These are phyloP conservation scores for Helicoverpa zea DNA, from an alignment of 1,140 invertebrate genomes.

Conservation along the genomic window DNA sequence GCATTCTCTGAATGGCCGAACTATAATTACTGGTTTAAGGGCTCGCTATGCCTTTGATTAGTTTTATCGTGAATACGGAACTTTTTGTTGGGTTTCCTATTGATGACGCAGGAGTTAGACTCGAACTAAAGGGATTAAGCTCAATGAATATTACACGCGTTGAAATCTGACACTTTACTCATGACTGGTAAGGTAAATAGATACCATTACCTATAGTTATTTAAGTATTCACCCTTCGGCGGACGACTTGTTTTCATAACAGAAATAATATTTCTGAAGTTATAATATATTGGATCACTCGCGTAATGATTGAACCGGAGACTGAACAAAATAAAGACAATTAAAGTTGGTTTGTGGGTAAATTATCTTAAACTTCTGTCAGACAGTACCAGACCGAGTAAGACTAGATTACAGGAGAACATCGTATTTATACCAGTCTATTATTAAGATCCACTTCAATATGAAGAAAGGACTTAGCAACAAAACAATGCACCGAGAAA, in stretches of 20 bases:
- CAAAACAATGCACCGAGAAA: neutral
- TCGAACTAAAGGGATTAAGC: no score
- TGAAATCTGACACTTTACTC: neutral
- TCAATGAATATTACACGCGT: no score
- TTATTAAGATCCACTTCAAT: slow-evolving; percentile 22
- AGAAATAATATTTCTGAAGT: no score
- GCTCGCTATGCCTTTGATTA: slow-evolving; percentile 11
- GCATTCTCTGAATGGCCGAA: no score
- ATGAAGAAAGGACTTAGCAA: slow-evolving; percentile 11
- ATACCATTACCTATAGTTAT: no score
- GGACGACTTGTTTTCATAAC: no score
- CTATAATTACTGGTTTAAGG: slow-evolving; percentile 44
- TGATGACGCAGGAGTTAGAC: no score
- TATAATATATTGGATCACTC: neutral
- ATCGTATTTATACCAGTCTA: slow-evolving; percentile 27
- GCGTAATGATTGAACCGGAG: neutral
- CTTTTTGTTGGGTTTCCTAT: neutral
- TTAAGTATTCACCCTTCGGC: no score
- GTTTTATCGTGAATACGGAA: neutral
- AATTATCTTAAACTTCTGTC: neutral
- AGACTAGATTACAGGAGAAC: neutral
- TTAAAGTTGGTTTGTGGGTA: neutral
- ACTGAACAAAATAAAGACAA: neutral
- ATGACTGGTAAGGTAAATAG: no score
- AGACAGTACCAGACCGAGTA: neutral